phyloP scores from a whole-genome alignment of 1,140 invertebrate genomes.

The Ericerus pela region DNA sequence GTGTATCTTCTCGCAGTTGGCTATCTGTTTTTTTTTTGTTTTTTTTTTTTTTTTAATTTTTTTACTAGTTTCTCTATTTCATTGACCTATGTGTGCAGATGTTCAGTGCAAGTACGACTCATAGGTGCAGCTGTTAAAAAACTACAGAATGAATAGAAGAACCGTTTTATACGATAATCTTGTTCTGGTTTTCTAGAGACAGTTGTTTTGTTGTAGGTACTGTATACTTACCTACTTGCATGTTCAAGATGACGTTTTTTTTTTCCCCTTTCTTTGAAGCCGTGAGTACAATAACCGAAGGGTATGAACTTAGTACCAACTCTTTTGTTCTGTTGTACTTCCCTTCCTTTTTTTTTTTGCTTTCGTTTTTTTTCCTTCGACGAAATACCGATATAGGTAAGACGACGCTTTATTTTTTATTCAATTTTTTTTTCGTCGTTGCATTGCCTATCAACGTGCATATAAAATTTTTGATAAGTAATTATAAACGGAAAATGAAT shows the following conservation, averaged over 20 bases:
- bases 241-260: conserved; percentile 6
- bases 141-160: conserved; percentile 9
- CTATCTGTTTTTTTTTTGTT: conserved; percentile 19
- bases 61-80: conserved; percentile 4
- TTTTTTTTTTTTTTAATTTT: neutral
- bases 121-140: conserved; percentile 11
- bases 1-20: conserved; percentile 41
- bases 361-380: neutral
- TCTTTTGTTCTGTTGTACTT: conserved; percentile 6
- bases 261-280: no score
- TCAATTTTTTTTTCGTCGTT: neutral
- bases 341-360: no score
- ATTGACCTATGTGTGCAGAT: conserved; percentile 10
- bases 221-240: conserved; percentile 7
- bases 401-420: neutral
- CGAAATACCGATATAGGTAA: neutral
- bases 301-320: conserved; percentile 6
- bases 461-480: no score
- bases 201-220: conserved; percentile 6
- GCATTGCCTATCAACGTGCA: no score
- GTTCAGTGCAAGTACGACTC: neutral
- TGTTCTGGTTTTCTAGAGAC: conserved; percentile 11
- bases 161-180: conserved; percentile 11
- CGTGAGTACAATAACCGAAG: neutral
- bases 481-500: no score